A percentile compares a stretch with the other conserved stretches of the same genome.
Evolutionary conservation across 2,113 vertebrate species (phyloP).

Genomic region (Pongo pygmaeus): DNA sequence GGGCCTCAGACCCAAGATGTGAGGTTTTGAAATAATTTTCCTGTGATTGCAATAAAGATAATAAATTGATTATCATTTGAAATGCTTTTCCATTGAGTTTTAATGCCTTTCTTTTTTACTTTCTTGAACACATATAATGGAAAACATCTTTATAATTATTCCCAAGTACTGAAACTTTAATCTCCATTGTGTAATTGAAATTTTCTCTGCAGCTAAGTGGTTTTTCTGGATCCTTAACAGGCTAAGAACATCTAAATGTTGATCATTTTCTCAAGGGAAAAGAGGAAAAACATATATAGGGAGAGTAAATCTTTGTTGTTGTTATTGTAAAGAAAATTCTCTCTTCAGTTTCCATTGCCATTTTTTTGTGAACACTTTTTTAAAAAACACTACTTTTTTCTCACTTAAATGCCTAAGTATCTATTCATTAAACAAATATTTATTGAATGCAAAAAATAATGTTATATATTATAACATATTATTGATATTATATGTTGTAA

Average conservation of each 20-base stretch:
- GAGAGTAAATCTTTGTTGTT: background rate
- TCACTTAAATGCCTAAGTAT: background rate
- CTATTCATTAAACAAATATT: background rate
- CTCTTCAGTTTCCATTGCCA: background rate
- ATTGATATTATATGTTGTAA: background rate
- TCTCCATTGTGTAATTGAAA: conserved; percentile 77
- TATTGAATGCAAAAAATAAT: background rate
- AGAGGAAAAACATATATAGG: background rate
- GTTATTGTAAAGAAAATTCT: background rate
- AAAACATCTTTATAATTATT: conserved; percentile 73
- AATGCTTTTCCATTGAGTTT: conserved; percentile 44
- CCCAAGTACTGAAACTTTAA: conserved; percentile 61
- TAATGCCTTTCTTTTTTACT: conserved; percentile 39
- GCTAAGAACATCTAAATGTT: background rate
- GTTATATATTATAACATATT: too few relatives aligned
- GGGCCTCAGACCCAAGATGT: background rate
- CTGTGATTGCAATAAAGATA: conserved; percentile 48
- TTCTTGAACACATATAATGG: conserved; percentile 42
- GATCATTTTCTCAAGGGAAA: background rate
- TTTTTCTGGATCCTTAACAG: conserved; percentile 61
- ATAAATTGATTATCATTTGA: conserved; percentile 60
- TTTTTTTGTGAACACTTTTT: background rate
- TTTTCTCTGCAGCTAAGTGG: conserved; percentile 60
- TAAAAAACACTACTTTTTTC: background rate
- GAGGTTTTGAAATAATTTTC: conserved; percentile 24